Conservation (phyloP, 2,797 vertebrate species). For the Pipistrellus pygmaeus region DNA sequence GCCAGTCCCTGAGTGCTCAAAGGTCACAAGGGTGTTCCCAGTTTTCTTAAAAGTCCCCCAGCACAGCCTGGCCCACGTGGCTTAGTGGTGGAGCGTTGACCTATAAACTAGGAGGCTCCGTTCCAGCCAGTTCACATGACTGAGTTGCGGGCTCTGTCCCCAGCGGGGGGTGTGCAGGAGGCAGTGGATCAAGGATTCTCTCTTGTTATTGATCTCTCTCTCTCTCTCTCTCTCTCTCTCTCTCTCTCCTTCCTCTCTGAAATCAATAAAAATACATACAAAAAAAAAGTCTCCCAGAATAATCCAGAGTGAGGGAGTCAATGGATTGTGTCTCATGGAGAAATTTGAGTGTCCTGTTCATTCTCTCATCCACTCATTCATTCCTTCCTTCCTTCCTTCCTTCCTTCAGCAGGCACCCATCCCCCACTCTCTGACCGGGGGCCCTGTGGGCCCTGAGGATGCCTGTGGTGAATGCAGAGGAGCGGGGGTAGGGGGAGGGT, state of each 20-base stretch:
- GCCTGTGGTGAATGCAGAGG: accelerated
- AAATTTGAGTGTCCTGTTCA: not conserved
- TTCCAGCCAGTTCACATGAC: no score
- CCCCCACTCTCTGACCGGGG: no score
- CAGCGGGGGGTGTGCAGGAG: no score
- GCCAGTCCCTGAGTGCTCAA: not conserved
- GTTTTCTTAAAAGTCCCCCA: not conserved
- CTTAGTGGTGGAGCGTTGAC: no score
- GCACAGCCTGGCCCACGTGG: not conserved
- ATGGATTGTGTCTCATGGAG: not conserved
- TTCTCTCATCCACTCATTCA: not conserved
- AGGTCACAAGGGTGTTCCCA: not conserved
- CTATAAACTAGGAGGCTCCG: no score
- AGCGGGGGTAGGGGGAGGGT: not conserved
- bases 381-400: not conserved
- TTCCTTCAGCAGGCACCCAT: not conserved
- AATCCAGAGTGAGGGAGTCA: not conserved
- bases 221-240: not conserved
- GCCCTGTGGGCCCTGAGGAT: not conserved
- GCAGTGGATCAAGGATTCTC: no score
- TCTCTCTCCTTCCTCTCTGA: not conserved
- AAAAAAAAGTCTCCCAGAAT: not conserved
- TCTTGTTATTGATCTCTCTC: not conserved
- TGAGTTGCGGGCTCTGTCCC: no score
- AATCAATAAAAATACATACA: not conserved